Conservation (phyloP, 2,797 vertebrate species). For the Myiotriccus ornatus region DNA sequence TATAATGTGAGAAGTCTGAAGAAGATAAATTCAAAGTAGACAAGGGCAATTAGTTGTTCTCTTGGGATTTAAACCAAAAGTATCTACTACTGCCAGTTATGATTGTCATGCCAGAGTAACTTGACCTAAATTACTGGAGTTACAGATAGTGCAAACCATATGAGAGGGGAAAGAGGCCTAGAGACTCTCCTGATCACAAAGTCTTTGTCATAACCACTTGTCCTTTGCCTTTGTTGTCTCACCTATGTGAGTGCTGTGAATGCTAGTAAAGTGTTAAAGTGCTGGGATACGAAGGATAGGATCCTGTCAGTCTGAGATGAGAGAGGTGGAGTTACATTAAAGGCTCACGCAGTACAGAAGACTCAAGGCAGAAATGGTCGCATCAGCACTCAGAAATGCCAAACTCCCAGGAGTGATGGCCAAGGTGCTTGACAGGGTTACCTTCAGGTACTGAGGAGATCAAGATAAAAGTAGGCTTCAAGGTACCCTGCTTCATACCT, state of each 20-base stretch:
- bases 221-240: not conserved
- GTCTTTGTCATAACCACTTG: not conserved
- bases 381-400: fast-evolving
- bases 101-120: not conserved
- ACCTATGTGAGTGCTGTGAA: not conserved
- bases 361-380: not conserved
- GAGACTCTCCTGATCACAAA: not conserved
- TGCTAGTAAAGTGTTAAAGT: not conserved
- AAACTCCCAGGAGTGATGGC: not conserved
- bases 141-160: not conserved
- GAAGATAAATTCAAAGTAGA: not conserved
- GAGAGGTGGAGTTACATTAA: not conserved
- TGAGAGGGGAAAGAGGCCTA: not conserved
- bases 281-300: not conserved
- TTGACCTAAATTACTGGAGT: not conserved
- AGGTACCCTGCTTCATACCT: not conserved
- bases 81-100: not conserved
- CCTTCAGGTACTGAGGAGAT: not conserved
- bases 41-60: not conserved
- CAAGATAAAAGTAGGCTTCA: not conserved
- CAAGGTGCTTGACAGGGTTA: not conserved
- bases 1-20: not conserved
- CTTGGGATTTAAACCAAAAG: not conserved
- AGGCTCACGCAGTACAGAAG: not conserved
- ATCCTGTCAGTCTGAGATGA: not conserved